Conservation (phyloP, 2,888 invertebrate species). For the Pyrochroa serraticornis region DNA sequence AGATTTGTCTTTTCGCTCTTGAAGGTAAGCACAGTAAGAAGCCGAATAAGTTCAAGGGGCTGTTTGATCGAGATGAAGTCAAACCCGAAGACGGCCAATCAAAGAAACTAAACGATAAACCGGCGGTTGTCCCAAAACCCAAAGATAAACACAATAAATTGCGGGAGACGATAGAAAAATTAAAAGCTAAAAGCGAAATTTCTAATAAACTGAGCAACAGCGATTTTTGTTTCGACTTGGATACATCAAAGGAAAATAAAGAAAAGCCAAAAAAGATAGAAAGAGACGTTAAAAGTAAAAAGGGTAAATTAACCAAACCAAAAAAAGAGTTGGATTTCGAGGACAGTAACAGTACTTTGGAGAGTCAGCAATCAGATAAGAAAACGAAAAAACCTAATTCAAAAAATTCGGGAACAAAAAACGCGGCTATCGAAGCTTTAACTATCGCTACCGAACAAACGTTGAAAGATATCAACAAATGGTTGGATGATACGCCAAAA, state of each 20-base stretch:
- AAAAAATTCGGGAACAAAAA: slow-evolving; percentile 44
- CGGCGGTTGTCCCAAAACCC: slow-evolving; percentile 39
- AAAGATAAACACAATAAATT: slow-evolving; percentile 57
- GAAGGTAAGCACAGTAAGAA: slow-evolving; percentile 44
- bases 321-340: slow-evolving; percentile 46
- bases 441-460: slow-evolving; percentile 78
- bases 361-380: slow-evolving; percentile 44
- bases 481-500: slow-evolving; percentile 84
- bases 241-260: slow-evolving; percentile 47
- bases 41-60: slow-evolving; percentile 43
- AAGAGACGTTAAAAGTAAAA: slow-evolving; percentile 39
- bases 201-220: slow-evolving; percentile 55
- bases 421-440: slow-evolving; percentile 63
- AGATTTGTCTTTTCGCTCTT: slow-evolving; percentile 9
- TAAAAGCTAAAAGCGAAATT: slow-evolving; percentile 68
- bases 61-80: slow-evolving; percentile 41
- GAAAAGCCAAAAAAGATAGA: slow-evolving; percentile 48
- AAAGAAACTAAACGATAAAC: slow-evolving; percentile 31
- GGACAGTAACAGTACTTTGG: slow-evolving; percentile 47
- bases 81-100: neutral
- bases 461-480: slow-evolving; percentile 85
- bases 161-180: slow-evolving; percentile 65
- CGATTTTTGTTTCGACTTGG: slow-evolving; percentile 45
- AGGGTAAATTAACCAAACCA: slow-evolving; percentile 39
- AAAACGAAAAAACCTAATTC: slow-evolving; percentile 41